Percentiles rank a stretch among this genome's conserved stretches.
These are phyloP conservation scores for Apodemia duryi DNA, from an alignment of 2,888 invertebrate genomes.

Conservation along the genomic window DNA sequence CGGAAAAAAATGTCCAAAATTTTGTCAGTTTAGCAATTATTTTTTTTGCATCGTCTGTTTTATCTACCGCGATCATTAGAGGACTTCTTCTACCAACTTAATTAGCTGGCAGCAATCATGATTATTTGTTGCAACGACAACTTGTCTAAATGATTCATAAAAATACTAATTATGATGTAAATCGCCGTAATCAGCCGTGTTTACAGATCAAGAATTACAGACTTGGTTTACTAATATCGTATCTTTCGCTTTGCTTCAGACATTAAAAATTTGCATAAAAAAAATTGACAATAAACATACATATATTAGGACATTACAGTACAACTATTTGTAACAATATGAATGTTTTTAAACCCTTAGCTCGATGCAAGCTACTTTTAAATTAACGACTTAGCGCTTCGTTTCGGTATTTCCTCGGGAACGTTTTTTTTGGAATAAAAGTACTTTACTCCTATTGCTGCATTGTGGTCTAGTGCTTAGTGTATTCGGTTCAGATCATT, in stretches of 20 bases:
- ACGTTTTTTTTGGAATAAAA: too few relatives aligned
- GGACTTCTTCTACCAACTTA: neutral
- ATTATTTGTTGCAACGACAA: neutral
- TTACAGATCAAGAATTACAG: neutral
- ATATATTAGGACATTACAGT: too few relatives aligned
- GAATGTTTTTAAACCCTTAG: too few relatives aligned
- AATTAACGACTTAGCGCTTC: too few relatives aligned
- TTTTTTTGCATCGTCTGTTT: neutral
- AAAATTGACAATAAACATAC: too few relatives aligned
- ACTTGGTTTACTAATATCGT: neutral
- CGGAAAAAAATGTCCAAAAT: constrained; percentile 28
- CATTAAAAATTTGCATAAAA: too few relatives aligned
- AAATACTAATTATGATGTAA: neutral
- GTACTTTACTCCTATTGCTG: too few relatives aligned
- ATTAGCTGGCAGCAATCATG: neutral
- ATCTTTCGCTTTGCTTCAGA: neutral
- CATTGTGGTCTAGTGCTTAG: too few relatives aligned
- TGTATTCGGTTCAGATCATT: too few relatives aligned
- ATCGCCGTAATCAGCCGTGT: neutral
- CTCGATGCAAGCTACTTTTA: too few relatives aligned
- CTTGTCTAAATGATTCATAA: neutral
- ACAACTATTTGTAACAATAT: too few relatives aligned
- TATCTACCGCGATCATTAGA: neutral
- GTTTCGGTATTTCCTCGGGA: too few relatives aligned
- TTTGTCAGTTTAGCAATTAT: neutral